Base-by-base conservation (phyloP, 2,888 invertebrate genomes). In the Synanthedon vespiformis region DNA sequence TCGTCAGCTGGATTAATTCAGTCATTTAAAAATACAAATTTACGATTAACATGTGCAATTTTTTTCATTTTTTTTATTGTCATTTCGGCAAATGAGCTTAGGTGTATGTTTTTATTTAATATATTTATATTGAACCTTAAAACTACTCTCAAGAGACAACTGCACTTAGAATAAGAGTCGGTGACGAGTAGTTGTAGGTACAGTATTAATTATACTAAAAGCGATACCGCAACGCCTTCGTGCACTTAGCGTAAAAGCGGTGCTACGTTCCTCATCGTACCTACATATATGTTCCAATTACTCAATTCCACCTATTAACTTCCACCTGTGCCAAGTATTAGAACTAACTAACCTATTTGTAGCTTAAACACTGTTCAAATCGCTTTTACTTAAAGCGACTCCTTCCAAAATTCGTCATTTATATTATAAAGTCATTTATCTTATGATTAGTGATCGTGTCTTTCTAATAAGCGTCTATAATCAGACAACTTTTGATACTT, bases 131-230 rank as follows among this genome's bases (percentile, higher is more conserved):
- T 34, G 10, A 10, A 10, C 8, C 34, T 10, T 10, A 34, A 34
- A 34, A 34, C 34, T 34, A 34, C 11, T 44, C 44, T 14, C 13
- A 11, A 44, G 44, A 44, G 44, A 44, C 14, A 14, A 14, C n/a
- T 13, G 44, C 44, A 44, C 44, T 44, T 12, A 44, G 34, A 34
- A 6, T 44, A 44, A 44, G 49, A 57, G 55, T 44, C 53, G 51
- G 51, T 56, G 53, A 54, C 58, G 53, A 58, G 56, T 53, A 53
- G 54, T 53, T 54, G 55, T 54, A 53, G 54, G 56, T 70, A 65
- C 63, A 68, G 65, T 67, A 69, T 68, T 61, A 56, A 69, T 67
- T 60, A 56, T 62, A 60, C 66, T 69, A 63, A 70, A 66, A 69
- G 69, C 69, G 57, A 57, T 48, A 54, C 63, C 64, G 50, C 63